Percentiles rank a stretch among this genome's conserved stretches.
Evolutionary conservation across 2,797 vertebrate species (phyloP).

Genomic region (Clarias laeviceps): DNA sequence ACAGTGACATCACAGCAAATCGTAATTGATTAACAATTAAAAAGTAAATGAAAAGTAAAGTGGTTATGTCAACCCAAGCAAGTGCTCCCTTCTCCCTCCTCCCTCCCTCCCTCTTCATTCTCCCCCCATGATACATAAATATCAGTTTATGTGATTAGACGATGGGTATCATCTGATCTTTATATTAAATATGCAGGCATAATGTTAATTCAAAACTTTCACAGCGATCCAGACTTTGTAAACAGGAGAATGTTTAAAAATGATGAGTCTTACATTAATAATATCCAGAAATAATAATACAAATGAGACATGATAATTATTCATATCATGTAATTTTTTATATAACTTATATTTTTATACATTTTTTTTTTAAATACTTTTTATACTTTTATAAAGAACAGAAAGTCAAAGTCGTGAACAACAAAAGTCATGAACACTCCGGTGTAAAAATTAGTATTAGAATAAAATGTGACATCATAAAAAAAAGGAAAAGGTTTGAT

Average conservation of each 20-base stretch:
- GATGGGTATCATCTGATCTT: not conserved
- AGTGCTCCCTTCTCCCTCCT: conserved; percentile 71
- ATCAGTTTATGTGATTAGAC: not conserved
- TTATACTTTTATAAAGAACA: not conserved
- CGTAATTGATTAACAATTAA: conserved; percentile 48
- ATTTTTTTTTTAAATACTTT: too few species aligned
- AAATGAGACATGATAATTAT: not conserved
- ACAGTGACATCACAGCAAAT: conserved; percentile 63
- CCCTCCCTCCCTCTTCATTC: conserved; percentile 58
- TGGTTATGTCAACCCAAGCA: conserved; percentile 56
- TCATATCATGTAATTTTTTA: not conserved
- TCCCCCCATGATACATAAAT: not conserved
- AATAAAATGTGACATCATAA: not conserved
- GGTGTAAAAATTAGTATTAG: not conserved
- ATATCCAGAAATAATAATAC: not conserved
- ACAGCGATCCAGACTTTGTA: not conserved
- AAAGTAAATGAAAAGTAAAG: conserved; percentile 24
- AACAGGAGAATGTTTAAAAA: not conserved
- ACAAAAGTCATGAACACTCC: not conserved
- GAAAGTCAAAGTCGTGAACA: conserved; percentile 13
- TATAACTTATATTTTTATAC: not conserved
- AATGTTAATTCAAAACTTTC: not conserved
- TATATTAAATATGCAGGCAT: not conserved
- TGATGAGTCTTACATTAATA: not conserved
- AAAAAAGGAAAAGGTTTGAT: not conserved